Evolutionary conservation across 2,888 invertebrate species (phyloP).

Genomic region (Strigamia transsilvanica): DNA sequence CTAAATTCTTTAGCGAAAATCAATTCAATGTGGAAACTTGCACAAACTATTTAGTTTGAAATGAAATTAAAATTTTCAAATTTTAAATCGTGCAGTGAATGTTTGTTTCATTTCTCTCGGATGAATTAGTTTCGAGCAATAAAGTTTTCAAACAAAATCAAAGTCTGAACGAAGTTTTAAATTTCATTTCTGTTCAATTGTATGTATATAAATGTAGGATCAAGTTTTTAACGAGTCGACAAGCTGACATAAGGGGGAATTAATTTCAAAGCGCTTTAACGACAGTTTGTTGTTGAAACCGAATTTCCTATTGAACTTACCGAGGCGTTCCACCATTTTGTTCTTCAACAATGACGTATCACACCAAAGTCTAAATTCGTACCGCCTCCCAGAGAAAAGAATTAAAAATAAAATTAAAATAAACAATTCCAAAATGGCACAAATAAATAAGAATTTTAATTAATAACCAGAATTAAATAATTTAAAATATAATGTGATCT

Average conservation of each 20-base stretch:
- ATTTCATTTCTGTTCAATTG: neutral
- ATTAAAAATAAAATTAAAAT: neutral
- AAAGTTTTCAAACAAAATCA: neutral
- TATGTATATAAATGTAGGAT: neutral
- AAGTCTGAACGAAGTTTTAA: neutral
- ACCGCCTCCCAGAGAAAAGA: neutral
- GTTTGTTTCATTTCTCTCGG: no score
- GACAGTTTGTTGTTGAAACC: neutral
- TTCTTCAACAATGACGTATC: slow-evolving; percentile 56
- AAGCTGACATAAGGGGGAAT: neutral
- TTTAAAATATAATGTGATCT: no score
- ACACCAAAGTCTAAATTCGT: neutral
- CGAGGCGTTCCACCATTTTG: slow-evolving; percentile 72
- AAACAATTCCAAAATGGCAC: neutral
- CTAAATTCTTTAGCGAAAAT: no score
- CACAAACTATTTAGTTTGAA: no score
- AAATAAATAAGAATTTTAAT: no score
- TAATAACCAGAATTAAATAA: no score
- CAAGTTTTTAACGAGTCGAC: neutral
- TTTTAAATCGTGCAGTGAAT: no score
- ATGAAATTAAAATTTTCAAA: no score
- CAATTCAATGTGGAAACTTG: no score
- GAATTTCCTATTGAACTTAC: slow-evolving; percentile 65
- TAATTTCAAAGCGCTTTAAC: neutral
- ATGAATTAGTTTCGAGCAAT: no score